Evolutionary conservation across 1,140 invertebrate species (phyloP), one percentile per base, ranked within the genome.

Genomic region (Trachelipus rathkii): DNA sequence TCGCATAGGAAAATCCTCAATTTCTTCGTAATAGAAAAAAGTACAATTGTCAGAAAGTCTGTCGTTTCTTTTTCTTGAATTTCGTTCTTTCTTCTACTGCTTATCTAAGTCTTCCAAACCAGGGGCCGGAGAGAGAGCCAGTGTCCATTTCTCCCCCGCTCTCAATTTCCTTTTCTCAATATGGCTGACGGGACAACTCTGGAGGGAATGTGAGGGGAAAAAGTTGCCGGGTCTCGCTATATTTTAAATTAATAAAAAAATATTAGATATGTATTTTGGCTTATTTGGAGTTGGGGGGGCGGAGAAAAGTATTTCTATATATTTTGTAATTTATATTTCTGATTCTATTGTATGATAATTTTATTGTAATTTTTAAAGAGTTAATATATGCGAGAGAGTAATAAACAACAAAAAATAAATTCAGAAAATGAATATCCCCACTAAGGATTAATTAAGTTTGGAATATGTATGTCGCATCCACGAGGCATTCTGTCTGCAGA

Each of bases 181-280:
- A 60, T 60, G 50, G 50, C 50, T 60, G 50, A 60, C 50, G 50
- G 50, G 50, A 19, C 50, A 60, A 60, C 50, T 60, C 50, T 60
- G 50, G 50, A 60, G 50, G 50, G 50, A 60, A 60, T 6, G 33
- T 3, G 50, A 50, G 50, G 50, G 50, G 8, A 60, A 60, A 60
- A 60, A 60, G 50, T 60, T 60, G 50, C 50, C 50, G 19, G 19
- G 2, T 19, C 2, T 60, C 50, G 50, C 50, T 13, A 60, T 60
- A 60, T 60, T 60, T 60, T 60, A 60, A 60, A 60, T 60, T 60
- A 60, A 60, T 13, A 60, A 60, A 60, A 60, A 60, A 60, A 60
- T 3, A 60, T 60, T 60, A 60, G n/a, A n/a, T n/a, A n/a, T n/a
- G n/a, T n/a, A n/a, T n/a, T 60, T 15, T 60, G 1, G 11, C 19